Evolutionary conservation across 1,140 invertebrate genomes (phyloP), one percentile per base, ranked within the genome.

Genomic region (Metopolophium dirhodum): DNA sequence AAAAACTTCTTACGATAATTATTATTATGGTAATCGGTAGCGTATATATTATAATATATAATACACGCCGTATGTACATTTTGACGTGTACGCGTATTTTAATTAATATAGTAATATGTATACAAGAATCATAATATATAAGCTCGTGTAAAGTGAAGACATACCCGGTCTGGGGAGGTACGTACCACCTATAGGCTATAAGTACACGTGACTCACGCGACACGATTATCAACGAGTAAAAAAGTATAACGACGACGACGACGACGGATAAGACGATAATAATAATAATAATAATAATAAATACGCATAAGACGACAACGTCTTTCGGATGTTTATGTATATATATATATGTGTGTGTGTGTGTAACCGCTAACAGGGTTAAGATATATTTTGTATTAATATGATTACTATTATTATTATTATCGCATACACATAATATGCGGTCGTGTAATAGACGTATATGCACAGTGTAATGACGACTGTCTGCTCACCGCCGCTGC

Each of bases 371-470:
- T 47, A 86, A 86, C 41, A n/a, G 85, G 85, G 45, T 86, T 86
- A 86, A 86, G 20, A 86, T 86, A 86, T 86, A 86, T 45, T 45
- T 86, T 77, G n/a, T 77, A n/a, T 77, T 77, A 77, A 77, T 77
- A 77, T n/a, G 61, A 77, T 77, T 77, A 77, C 11, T 68, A 68
- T 68, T 68, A 68, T n/a, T 77, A 77, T 77, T 77, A 77, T n/a
- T n/a, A 77, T 77, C 14, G 30, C 61, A 86, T 37, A 86, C 45
- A 26, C 45, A 47, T n/a, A 20, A 47, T n/a, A 20, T 86, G 85
- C 85, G 26, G 30, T 68, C 85, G 18, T 87, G 86, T n/a, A 49
- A 49, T n/a, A 87, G 14, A 49, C 14, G n/a, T n/a, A 77, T 61
- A 30, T 30, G 30, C 22, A 6, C 45, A 47, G 45, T 47, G 45